Conservation (phyloP, 2,113 vertebrate genomes). For the Stercorarius parasiticus region DNA sequence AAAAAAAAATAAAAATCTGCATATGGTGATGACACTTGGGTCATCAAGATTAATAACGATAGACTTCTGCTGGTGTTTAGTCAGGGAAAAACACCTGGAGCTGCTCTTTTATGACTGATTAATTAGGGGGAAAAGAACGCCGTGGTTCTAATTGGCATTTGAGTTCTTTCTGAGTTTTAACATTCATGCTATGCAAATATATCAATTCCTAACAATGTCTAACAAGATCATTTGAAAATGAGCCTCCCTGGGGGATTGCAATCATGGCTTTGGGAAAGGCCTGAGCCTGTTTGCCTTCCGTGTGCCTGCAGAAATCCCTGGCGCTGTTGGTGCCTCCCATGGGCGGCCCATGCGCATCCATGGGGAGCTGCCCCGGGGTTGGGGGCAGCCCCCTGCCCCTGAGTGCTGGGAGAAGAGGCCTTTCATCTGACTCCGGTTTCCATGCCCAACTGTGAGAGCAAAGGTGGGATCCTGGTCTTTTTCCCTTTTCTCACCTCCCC, state of each 20-base stretch:
- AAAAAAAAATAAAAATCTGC: neutral
- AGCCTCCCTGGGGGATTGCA: conserved; percentile 45
- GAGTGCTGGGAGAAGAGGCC: rapidly evolving
- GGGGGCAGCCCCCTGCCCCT: neutral
- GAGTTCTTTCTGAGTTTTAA: conserved; percentile 63
- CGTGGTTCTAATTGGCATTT: conserved; percentile 40
- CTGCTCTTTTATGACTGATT: conserved; percentile 63
- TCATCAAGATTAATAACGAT: conserved; percentile 18
- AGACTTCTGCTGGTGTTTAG: neutral
- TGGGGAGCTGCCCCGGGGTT: rapidly evolving
- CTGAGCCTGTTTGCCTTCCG: neutral
- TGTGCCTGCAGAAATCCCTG: neutral
- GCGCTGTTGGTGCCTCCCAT: neutral
- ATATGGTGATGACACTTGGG: neutral
- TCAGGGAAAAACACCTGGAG: conserved; percentile 59
- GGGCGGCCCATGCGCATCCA: rapidly evolving
- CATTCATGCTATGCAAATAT: conserved; percentile 70
- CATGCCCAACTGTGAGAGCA: rapidly evolving
- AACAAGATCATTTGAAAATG: conserved; percentile 69
- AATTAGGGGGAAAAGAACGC: conserved; percentile 34
- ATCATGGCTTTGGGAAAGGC: conserved; percentile 3
- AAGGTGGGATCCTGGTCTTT: neutral
- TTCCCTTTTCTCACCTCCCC: rapidly evolving
- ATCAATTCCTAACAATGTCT: conserved; percentile 67
- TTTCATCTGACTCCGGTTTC: rapidly evolving